Evolutionary conservation across 2,797 vertebrate genomes (phyloP).

Genomic region (Mastacembelus armatus): DNA sequence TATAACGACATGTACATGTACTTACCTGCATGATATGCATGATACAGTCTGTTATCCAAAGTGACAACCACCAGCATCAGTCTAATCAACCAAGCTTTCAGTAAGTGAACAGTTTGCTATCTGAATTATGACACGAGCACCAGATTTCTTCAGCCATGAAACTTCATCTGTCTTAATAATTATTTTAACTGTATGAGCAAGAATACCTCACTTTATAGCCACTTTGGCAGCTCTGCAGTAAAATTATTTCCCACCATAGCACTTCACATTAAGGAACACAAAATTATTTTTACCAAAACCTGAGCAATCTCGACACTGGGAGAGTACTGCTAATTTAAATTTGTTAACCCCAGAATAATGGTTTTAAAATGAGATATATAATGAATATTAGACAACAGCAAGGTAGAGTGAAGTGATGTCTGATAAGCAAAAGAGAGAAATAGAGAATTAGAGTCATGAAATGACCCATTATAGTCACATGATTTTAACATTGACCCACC

Average conservation of each 20-base stretch:
- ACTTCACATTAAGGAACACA: background rate
- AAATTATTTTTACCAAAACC: background rate
- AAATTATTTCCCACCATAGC: background rate
- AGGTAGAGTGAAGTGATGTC: background rate
- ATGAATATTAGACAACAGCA: background rate
- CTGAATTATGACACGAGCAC: too few relatives aligned
- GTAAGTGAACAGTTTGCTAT: background rate
- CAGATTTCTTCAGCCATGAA: too few relatives aligned
- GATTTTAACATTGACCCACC: background rate
- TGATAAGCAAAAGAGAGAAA: background rate
- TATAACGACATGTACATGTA: constrained; percentile 1
- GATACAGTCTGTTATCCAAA: background rate
- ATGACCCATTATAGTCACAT: background rate
- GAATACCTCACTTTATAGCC: background rate
- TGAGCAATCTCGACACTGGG: background rate
- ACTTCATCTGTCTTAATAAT: constrained; percentile 4
- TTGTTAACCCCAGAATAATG: constrained; percentile 1
- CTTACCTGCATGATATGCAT: background rate
- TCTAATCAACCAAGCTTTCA: background rate
- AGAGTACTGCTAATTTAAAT: background rate
- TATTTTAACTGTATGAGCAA: background rate
- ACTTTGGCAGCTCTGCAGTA: background rate
- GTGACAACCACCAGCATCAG: constrained; percentile 6
- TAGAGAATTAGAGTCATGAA: background rate
- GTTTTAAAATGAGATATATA: constrained; percentile 14